Evolutionary conservation across 2,797 vertebrate genomes (phyloP), one percentile per base, ranked within the genome.

Genomic region (Danio tinwini): DNA sequence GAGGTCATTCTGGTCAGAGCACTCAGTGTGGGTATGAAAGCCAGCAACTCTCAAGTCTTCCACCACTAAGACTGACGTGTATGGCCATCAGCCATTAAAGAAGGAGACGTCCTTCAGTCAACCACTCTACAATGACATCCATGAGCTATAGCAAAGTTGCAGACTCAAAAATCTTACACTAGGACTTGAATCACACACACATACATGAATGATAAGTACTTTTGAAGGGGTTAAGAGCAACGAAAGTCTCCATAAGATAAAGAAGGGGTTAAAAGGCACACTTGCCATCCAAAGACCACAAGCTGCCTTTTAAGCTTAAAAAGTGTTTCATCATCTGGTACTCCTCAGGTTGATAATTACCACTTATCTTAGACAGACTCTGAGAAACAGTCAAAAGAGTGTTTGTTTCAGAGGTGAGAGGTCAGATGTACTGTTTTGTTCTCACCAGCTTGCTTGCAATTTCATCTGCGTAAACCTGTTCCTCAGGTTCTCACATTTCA

Each of bases 1-100:
- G 78, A 49, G 76, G 81, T 52, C 81, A 81, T 39, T 72, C 58
- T 44, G 87, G 82, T 84, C 85, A 86, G 65, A 78, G 80, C 83
- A 65, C 70, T 75, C 21, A 42, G 76, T 78, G 68, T 52, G 81
- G 81, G 61, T 55, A 69, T 82, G 74, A 87, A 73, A 80, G 76
- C 69, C 81, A 59, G 47, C 56, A 62, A 82, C 73, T 81, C 69
- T 75, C 55, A 83, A 67, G 76, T 69, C 50, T 56, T 55, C 40
- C 19, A 21, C 56, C 64, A 81, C 11, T 61, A 53, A 81, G 71
- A 81, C 52, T 56, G 69, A 59, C 67, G 59, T 78, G 62, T 49
- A 78, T 61, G 73, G 47, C 65, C 44, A 37, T 55, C 47, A 64
- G 79, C 77, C 63, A 70, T 59, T 6, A 19, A 62, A 84, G 74